phyloP scores from a whole-genome alignment of 2,797 vertebrate species.

The Myotis findleyi region DNA sequence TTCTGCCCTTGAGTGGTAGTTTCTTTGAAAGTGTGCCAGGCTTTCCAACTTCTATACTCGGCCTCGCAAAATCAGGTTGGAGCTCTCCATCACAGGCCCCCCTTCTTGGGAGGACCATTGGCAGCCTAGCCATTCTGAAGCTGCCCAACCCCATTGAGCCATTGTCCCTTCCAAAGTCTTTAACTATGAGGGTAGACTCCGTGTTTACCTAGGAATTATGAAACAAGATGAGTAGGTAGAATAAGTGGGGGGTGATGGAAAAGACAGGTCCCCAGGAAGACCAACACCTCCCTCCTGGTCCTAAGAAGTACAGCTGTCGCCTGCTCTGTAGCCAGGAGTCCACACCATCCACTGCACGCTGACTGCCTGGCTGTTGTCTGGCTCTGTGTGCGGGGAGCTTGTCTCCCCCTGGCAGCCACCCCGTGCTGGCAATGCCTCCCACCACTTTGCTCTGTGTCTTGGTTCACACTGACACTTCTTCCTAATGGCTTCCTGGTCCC shows the following conservation, averaged over 20 bases:
- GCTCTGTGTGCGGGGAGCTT: fast-evolving
- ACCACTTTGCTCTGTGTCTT: too few species aligned
- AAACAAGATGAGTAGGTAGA: not conserved
- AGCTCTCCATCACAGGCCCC: not conserved
- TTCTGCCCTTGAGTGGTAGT: not conserved
- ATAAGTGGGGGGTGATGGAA: not conserved
- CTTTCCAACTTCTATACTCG: not conserved
- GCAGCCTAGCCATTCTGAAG: not conserved
- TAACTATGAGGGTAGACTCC: not conserved
- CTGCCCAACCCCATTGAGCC: not conserved
- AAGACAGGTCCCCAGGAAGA: not conserved
- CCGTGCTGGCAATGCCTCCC: not conserved
- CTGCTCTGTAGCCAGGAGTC: not conserved
- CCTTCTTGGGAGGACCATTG: not conserved
- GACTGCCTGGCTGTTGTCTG: not conserved
- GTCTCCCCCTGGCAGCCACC: not conserved
- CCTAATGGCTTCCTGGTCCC: not conserved
- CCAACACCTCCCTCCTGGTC: not conserved
- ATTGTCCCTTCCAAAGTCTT: not conserved
- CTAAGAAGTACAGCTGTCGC: fast-evolving
- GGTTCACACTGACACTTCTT: not conserved
- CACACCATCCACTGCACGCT: fast-evolving
- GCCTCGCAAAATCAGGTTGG: not conserved
- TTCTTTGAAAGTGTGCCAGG: not conserved
- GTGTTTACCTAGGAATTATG: not conserved